These are phyloP conservation scores for Oscheius sp. DNA, from an alignment of 2,888 invertebrate genomes.

Conservation along the genomic window DNA sequence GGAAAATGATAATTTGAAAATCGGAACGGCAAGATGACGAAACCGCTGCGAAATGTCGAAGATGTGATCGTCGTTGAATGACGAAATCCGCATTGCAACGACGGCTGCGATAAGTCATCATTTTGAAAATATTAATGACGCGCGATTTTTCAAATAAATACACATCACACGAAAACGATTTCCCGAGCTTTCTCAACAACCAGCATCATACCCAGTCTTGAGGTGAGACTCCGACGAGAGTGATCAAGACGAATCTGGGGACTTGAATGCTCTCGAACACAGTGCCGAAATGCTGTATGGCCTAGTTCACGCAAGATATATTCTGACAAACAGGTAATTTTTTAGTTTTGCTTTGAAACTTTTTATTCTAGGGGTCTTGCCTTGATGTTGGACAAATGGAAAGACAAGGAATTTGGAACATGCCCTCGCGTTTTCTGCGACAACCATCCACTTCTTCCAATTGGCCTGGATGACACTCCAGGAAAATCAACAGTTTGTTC, in stretches of 20 bases:
- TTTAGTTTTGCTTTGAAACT: no score
- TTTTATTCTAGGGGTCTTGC: slow-evolving; percentile 28
- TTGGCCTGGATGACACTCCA: slow-evolving; percentile 31
- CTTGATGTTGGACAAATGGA: slow-evolving; percentile 31
- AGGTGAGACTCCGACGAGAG: slow-evolving; percentile 12
- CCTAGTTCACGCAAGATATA: slow-evolving; percentile 37
- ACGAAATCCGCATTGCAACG: no score
- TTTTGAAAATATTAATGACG: no score
- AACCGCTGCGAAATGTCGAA: no score
- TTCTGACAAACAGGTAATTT: slow-evolving; percentile 31
- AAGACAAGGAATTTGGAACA: slow-evolving; percentile 29
- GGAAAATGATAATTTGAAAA: no score
- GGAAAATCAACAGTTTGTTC: slow-evolving; percentile 15
- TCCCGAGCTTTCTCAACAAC: no score
- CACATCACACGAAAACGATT: no score
- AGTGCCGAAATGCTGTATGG: slow-evolving; percentile 27
- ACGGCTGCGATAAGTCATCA: no score
- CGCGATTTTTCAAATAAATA: no score
- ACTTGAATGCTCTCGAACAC: background rate
- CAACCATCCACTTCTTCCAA: slow-evolving; percentile 27
- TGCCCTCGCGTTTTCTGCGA: slow-evolving; percentile 34
- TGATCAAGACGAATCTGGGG: background rate
- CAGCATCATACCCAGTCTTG: no score
- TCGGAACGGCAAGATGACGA: no score
- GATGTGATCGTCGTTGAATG: no score